A percentile compares a stretch with the other conserved stretches of the same genome.
Evolutionary conservation across 2,113 vertebrate genomes (phyloP).

Genomic region (Cairina moschata): DNA sequence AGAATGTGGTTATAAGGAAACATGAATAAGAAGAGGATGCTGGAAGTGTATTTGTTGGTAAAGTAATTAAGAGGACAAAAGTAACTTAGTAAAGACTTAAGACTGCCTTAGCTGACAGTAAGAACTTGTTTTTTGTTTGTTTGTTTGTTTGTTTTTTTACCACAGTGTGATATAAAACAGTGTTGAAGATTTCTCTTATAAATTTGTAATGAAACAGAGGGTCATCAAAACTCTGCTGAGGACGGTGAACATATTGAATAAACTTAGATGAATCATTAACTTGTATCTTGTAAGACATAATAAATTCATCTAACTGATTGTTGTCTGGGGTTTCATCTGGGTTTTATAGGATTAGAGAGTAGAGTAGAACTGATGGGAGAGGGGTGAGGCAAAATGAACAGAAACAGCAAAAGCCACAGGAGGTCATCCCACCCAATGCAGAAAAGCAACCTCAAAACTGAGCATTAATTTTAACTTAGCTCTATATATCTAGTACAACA

Average conservation of each 20-base stretch:
- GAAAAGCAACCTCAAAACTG: not conserved
- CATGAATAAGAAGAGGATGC: not conserved
- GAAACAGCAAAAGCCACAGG: not conserved
- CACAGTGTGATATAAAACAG: not conserved
- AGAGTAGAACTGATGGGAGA: accelerated
- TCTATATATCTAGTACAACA: not conserved
- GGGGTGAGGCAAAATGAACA: not conserved
- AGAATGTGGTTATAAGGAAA: not conserved
- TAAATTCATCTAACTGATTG: not conserved
- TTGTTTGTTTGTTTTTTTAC: not conserved
- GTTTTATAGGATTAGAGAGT: not conserved
- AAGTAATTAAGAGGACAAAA: not conserved
- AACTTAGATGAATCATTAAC: not conserved
- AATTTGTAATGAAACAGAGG: not conserved
- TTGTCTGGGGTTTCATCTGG: not conserved
- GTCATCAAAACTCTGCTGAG: not conserved
- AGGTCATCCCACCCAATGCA: not conserved
- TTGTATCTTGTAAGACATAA: not conserved
- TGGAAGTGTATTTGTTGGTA: not conserved
- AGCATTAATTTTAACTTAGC: not conserved
- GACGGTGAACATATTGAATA: not conserved
- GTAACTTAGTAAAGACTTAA: not conserved
- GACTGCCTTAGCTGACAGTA: not conserved
- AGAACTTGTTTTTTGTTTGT: not conserved
- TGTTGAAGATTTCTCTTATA: not conserved